Percentiles rank a stretch among this genome's conserved stretches.
Evolutionary conservation across 2,888 invertebrate genomes (phyloP).

Genomic region (Lasioglossum lativentre): DNA sequence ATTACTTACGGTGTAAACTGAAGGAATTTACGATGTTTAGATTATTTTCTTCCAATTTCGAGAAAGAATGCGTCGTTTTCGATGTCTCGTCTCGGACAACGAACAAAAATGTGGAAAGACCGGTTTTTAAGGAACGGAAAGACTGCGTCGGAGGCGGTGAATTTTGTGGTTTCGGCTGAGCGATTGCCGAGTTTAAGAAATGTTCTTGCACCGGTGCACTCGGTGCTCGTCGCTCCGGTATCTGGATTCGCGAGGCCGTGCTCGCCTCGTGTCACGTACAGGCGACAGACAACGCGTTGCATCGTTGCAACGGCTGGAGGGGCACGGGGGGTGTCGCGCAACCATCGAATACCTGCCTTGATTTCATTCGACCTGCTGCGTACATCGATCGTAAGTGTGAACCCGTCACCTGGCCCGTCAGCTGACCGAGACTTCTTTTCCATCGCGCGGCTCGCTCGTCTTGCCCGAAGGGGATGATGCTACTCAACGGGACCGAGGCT

Average conservation of each 20-base stretch:
- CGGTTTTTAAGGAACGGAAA: background rate
- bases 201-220: background rate
- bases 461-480: constrained; percentile 10
- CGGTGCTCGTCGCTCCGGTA: constrained; percentile 7
- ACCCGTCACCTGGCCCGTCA: constrained; percentile 8
- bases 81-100: background rate
- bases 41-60: background rate
- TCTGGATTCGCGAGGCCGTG: constrained; percentile 1
- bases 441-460: background rate
- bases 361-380: constrained; percentile 8
- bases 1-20: background rate
- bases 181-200: background rate
- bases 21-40: background rate
- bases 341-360: constrained; percentile 8
- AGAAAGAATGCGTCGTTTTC: background rate
- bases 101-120: background rate
- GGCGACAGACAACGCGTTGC: background rate
- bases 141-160: background rate
- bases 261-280: constrained; percentile 3
- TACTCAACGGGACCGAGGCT: constrained; percentile 5
- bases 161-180: background rate
- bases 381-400: constrained; percentile 34
- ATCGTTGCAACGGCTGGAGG: background rate
- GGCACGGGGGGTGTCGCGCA: background rate
- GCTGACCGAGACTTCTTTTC: constrained; percentile 3